Evolutionary conservation across 1,140 invertebrate species (phyloP), one percentile per base, ranked within the genome.

Genomic region (Procambarus clarkii): DNA sequence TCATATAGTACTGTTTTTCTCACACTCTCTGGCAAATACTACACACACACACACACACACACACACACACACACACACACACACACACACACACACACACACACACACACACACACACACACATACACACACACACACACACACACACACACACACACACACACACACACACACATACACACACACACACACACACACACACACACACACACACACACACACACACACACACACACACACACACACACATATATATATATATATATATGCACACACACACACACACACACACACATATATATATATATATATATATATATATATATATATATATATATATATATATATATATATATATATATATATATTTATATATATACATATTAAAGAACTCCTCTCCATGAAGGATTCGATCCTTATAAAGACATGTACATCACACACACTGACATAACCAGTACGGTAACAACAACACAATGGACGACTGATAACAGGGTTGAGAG

Each of bases 301-400:
- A 78, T 78, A 78, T 78, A 78, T 78, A 78, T 78, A 24, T 78
- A 78, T 78, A 78, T 78, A 78, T 78, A 78, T 78, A 78, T 78
- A 78, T 78, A 78, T 78, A 78, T 78, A 78, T 78, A 78, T 78
- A 78, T 78, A 78, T 78, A 78, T 78, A 78, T 78, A 78, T 78
- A 78, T 78, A 78, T 78, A 78, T 78, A 78, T 78, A 48, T 80
- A 48, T 80, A 69, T 69, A 69, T 69, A 69, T 69, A 69, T 69
- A 69, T 69, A 69, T 69, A 11, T 69, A 15, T 64, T 0, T 64
- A 15, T 64, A 15, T 64, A 15, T 64, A 64, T 64, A 34, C 1
- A 34, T 18, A 18, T 18, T 15, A 34, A 34, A 34, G 34, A 34
- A 34, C 34, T 34, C 34, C 0, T 34, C 34, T 34, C 34, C 34